Evolutionary conservation across 2,797 vertebrate genomes (phyloP).

Genomic region (Dendrocincla fuliginosa): DNA sequence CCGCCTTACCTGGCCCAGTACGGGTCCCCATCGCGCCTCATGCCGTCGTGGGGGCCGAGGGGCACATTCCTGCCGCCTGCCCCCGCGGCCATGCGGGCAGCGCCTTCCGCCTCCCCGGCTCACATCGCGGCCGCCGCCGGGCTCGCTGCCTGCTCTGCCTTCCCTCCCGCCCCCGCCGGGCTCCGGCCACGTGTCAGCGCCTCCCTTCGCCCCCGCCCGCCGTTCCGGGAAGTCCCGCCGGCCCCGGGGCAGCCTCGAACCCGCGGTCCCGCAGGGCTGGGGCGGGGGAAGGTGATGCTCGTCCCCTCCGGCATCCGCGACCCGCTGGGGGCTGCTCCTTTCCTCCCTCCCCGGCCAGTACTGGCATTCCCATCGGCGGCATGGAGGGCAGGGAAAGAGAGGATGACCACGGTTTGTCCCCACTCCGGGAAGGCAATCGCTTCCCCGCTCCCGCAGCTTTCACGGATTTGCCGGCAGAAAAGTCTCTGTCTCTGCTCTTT

Average conservation of each 20-base stretch:
- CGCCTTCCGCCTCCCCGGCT: constrained; percentile 9
- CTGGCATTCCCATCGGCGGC: rapidly evolving
- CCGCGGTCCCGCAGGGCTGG: not conserved
- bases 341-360: rapidly evolving
- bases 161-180: not conserved
- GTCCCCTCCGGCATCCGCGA: not conserved
- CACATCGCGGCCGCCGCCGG: constrained; percentile 6
- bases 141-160: not conserved
- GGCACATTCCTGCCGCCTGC: not conserved
- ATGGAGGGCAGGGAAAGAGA: not conserved
- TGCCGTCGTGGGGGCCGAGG: not conserved
- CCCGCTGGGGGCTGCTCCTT: not conserved
- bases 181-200: constrained; percentile 45
- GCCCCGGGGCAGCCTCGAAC: not conserved
- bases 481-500: not conserved
- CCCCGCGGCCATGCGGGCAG: constrained; percentile 49
- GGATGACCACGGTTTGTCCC: rapidly evolving
- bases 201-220: constrained; percentile 26
- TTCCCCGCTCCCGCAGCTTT: not conserved
- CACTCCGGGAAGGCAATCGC: not conserved
- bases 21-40: constrained; percentile 77
- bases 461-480: not conserved
- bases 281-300: no score
- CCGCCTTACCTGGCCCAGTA: constrained; percentile 85
- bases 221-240: constrained; percentile 28